Evolutionary conservation across 2,113 vertebrate species (phyloP).

Genomic region (Rhinoptilus africanus): DNA sequence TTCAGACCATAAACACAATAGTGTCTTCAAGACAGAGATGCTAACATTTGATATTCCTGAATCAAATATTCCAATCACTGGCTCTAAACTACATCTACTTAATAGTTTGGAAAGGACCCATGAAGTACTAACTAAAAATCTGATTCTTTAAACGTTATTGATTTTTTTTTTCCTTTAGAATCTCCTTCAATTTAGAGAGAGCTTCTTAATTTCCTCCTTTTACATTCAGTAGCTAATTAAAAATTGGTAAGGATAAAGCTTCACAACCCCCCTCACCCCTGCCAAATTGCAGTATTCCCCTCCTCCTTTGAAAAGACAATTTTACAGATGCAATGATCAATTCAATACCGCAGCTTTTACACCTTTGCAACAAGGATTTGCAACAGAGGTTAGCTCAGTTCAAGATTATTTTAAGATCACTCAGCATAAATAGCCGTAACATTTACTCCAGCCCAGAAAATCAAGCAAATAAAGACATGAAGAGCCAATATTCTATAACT

Average conservation of each 20-base stretch:
- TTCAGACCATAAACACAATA: neutral
- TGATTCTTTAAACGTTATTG: slow-evolving; percentile 57
- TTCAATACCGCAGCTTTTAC: neutral
- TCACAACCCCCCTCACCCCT: neutral
- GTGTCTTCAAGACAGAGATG: neutral
- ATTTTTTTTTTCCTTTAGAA: slow-evolving; percentile 48
- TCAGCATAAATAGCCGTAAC: neutral
- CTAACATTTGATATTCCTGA: slow-evolving; percentile 9
- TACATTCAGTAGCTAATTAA: slow-evolving; percentile 47
- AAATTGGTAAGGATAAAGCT: slow-evolving; percentile 5
- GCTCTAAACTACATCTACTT: slow-evolving; percentile 39
- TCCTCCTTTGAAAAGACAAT: neutral
- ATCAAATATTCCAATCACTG: neutral
- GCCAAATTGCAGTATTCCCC: neutral
- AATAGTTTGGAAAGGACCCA: slow-evolving; percentile 45
- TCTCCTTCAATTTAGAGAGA: slow-evolving; percentile 43
- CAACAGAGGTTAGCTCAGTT: neutral
- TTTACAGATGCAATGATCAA: neutral
- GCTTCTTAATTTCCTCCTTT: slow-evolving; percentile 39
- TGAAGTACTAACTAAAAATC: slow-evolving; percentile 36
- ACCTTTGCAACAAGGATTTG: neutral
- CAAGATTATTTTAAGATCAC: neutral
- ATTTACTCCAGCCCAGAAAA: neutral
- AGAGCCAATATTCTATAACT: neutral
- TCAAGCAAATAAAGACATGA: neutral